Conservation (phyloP, 2,113 vertebrate genomes). For the Carassius gibelio region DNA sequence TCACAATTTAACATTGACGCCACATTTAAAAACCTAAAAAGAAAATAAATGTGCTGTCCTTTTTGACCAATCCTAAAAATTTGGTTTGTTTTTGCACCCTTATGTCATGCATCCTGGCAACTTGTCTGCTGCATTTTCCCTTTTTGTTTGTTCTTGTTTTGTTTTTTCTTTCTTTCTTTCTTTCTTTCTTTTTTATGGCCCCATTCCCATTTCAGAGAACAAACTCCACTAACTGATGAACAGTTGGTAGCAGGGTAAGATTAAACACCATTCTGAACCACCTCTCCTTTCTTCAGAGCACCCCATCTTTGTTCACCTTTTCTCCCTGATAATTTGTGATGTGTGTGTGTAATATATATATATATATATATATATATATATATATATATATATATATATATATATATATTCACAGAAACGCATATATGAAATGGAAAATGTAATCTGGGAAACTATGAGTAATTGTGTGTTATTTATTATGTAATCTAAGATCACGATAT, state of each 20-base stretch:
- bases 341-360: constrained; percentile 50
- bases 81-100: constrained; percentile 68
- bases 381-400: no score
- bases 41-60: not conserved
- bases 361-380: no score
- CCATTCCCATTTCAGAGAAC: constrained; percentile 93
- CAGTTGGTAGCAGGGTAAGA: constrained; percentile 97
- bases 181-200: constrained; percentile 71
- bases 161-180: constrained; percentile 44
- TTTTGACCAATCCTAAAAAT: constrained; percentile 36
- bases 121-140: constrained; percentile 71
- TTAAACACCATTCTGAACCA: constrained; percentile 75
- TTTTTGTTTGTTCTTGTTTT: constrained; percentile 63
- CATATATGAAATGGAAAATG: no score
- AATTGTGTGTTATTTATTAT: constrained; percentile 42
- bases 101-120: constrained; percentile 66
- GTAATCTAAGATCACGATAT: not conserved
- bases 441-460: constrained; percentile 56
- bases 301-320: constrained; percentile 64
- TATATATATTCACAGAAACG: no score
- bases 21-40: not conserved
- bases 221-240: constrained; percentile 90
- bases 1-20: not conserved
- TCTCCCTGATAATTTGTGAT: constrained; percentile 44
- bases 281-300: constrained; percentile 78